phyloP scores from a whole-genome alignment of 2,797 vertebrate genomes.

The Heterohyrax brucei region DNA sequence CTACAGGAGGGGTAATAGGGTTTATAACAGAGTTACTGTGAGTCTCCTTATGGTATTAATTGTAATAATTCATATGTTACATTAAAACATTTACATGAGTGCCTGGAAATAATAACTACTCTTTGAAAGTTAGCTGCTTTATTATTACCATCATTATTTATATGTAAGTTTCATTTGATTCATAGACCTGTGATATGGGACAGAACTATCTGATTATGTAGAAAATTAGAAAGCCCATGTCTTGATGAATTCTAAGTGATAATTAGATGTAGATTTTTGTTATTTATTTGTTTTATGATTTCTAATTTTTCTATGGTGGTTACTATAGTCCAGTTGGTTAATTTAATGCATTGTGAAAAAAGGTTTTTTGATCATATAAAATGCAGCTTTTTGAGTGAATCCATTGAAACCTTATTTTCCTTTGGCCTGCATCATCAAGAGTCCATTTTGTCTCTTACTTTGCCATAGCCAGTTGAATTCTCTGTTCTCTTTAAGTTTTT shows the following conservation, averaged over 20 bases:
- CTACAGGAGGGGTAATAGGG: not conserved
- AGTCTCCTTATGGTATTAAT: not conserved
- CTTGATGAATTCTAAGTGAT: not conserved
- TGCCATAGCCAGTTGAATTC: not conserved
- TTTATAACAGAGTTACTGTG: not conserved
- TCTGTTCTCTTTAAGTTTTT: slow-evolving; percentile 23
- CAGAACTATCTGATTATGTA: not conserved
- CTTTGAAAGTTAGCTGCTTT: not conserved
- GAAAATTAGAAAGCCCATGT: slow-evolving; percentile 6
- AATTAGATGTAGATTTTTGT: slow-evolving; percentile 20
- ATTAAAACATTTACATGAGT: not conserved
- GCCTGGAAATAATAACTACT: not conserved
- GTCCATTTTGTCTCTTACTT: not conserved
- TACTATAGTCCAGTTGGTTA: not conserved
- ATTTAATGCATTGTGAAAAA: not conserved
- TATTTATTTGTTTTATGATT: slow-evolving; percentile 13
- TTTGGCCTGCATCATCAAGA: not conserved
- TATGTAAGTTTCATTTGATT: slow-evolving; percentile 8
- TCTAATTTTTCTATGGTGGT: slow-evolving; percentile 11
- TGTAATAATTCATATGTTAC: not conserved
- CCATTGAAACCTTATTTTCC: not conserved
- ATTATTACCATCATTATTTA: slow-evolving; percentile 52
- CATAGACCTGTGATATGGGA: not conserved
- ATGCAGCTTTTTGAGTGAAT: slow-evolving; percentile 44
- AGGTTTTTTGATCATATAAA: slow-evolving; percentile 45